Evolutionary conservation across 2,113 vertebrate genomes (phyloP), one percentile per base, ranked within the genome.

Genomic region (Myanophis thanlyinensis): DNA sequence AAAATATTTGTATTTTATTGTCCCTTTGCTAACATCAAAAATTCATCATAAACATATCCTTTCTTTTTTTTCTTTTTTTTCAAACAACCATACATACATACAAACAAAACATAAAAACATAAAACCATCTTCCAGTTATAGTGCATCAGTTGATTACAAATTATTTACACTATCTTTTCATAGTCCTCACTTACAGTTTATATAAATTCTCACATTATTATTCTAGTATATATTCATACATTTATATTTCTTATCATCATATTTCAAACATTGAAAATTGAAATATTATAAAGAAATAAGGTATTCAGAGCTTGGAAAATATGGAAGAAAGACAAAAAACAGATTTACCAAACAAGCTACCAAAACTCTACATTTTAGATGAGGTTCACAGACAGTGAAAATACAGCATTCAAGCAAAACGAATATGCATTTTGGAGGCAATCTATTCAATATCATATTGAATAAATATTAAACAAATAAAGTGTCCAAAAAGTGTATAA

Each of bases 211-310:
- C n/a, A n/a, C n/a, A n/a, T n/a, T n/a, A n/a, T n/a, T n/a, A n/a
- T n/a, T n/a, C n/a, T n/a, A n/a, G n/a, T n/a, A n/a, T n/a, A n/a
- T n/a, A n/a, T n/a, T n/a, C n/a, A n/a, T n/a, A n/a, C n/a, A n/a
- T n/a, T n/a, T 1, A 3, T 48, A 23, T 89, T 80, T n/a, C 12
- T 3, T 15, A 20, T 48, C 4, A 25, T 35, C 92, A 92, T 6
- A 9, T 15, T 90, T 51, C n/a, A 46, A 80, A 80, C 15, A 52
- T 59, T 95, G 89, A 91, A 89, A 0, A 87, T 0, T 20, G 40
- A 89, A 85, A 40, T 80, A 80, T 80, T 80, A 93, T 10, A 5
- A 27, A 93, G 23, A 91, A 95, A 93, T 80, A 93, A 90, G 87
- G 49, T 48, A 91, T 25, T 7, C 73, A 35, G 48, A 84, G 22